phyloP scores from a whole-genome alignment of 1,140 invertebrate genomes.

The Macrostomum lignano region DNA sequence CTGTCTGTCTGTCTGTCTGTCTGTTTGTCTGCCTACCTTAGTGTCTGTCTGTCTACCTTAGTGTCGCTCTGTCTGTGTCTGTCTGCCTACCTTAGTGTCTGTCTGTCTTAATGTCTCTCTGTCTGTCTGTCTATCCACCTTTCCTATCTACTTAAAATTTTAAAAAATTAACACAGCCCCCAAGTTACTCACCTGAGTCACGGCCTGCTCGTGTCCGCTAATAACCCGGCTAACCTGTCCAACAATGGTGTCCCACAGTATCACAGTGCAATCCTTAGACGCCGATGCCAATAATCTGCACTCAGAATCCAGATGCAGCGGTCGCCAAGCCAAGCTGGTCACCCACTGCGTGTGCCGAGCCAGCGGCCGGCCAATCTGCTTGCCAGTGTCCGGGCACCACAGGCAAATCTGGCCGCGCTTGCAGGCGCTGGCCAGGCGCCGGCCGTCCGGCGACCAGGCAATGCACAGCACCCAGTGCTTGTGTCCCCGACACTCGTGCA shows the following conservation, averaged over 20 bases:
- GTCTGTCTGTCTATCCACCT: too few species aligned
- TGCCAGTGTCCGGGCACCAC: conserved; percentile 64
- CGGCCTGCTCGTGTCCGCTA: conserved; percentile 52
- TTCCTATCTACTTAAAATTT: too few species aligned
- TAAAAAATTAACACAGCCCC: too few species aligned
- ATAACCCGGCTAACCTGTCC: conserved; percentile 36
- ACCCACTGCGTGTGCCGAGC: conserved; percentile 74
- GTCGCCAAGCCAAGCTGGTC: conserved; percentile 69
- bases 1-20: too few species aligned
- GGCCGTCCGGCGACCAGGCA: conserved; percentile 71
- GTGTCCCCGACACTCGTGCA: conserved; percentile 35
- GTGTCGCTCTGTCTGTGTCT: too few species aligned
- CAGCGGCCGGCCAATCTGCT: conserved; percentile 47
- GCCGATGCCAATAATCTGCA: conserved; percentile 54
- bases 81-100: too few species aligned
- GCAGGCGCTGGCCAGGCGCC: conserved; percentile 66
- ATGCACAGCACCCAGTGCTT: conserved; percentile 81
- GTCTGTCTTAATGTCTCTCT: too few species aligned
- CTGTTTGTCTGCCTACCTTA: too few species aligned
- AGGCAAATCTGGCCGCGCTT: conserved; percentile 65
- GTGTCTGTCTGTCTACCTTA: too few species aligned
- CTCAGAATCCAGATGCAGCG: conserved; percentile 53
- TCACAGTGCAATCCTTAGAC: conserved; percentile 58
- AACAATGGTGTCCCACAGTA: conserved; percentile 68
- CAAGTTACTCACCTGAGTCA: conserved; percentile 69